A percentile compares a stretch with the other conserved stretches of the same genome.
Conservation (phyloP, 2,888 invertebrate species). For the Cantharis lateralis region DNA sequence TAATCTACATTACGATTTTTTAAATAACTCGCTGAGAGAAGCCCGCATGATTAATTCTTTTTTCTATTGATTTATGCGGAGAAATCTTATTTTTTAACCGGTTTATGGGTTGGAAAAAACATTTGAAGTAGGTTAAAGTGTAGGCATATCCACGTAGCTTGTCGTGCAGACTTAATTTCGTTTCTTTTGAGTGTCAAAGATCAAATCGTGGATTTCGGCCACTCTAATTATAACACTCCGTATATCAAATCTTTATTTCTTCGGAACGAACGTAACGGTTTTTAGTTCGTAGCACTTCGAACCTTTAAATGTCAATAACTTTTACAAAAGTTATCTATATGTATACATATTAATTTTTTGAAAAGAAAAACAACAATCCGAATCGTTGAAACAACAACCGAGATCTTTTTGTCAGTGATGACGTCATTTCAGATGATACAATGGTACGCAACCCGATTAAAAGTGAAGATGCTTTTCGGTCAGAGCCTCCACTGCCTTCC, state of each 20-base stretch:
- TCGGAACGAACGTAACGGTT: too few species aligned
- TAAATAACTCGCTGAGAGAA: neutral
- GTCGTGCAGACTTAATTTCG: neutral
- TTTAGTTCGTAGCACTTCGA: too few species aligned
- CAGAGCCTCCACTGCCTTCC: too few species aligned
- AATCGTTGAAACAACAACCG: too few species aligned
- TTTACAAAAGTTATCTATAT: too few species aligned
- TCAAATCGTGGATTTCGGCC: neutral
- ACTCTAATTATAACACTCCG: neutral
- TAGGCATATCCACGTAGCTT: neutral
- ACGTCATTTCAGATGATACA: too few species aligned
- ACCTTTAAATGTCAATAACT: too few species aligned
- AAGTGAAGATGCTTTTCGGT: too few species aligned
- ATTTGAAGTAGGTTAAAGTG: neutral
- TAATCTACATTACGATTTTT: neutral
- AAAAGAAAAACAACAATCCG: too few species aligned
- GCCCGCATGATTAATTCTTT: neutral
- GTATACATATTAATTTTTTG: too few species aligned
- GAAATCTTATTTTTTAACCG: neutral
- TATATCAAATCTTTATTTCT: neutral
- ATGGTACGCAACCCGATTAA: too few species aligned
- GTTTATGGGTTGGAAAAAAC: neutral
- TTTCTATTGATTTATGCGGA: neutral
- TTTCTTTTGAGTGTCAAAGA: neutral
- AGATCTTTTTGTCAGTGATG: too few species aligned